Conservation (phyloP, 2,113 vertebrate species). For the Otocyon megalotis region DNA sequence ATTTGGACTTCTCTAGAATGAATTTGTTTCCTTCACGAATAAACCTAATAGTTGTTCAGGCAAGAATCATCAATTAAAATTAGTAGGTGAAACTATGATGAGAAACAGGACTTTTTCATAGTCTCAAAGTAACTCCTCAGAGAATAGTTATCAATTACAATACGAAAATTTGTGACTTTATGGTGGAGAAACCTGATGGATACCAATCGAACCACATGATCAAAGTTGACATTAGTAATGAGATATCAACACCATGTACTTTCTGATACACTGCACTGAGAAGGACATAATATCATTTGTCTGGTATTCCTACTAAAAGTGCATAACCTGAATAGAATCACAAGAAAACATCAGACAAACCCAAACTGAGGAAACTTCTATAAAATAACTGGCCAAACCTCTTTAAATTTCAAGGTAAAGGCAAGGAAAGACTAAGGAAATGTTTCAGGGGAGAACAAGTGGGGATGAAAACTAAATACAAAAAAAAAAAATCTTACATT, state of each 20-base stretch:
- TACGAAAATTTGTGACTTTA: not conserved
- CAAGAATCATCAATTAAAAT: slow-evolving; percentile 34
- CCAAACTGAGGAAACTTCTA: not conserved
- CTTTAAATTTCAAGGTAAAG: not conserved
- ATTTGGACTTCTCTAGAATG: slow-evolving; percentile 37
- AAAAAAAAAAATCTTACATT: not conserved
- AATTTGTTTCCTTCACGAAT: not conserved
- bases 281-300: not conserved
- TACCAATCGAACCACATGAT: not conserved
- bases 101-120: not conserved
- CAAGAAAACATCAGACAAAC: not conserved
- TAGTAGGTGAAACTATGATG: not conserved
- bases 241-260: not conserved
- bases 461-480: not conserved
- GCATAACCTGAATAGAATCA: not conserved
- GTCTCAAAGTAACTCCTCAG: not conserved
- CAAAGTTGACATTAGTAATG: not conserved
- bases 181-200: not conserved
- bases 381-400: not conserved
- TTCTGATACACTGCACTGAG: not conserved
- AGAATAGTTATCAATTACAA: slow-evolving; percentile 2
- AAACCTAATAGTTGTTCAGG: not conserved
- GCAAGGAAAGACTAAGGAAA: not conserved
- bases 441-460: slow-evolving; percentile 13
- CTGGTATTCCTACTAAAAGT: not conserved